Evolutionary conservation across 2,888 invertebrate species (phyloP), one percentile per base, ranked within the genome.

Genomic region (Mythimna ferrago): DNA sequence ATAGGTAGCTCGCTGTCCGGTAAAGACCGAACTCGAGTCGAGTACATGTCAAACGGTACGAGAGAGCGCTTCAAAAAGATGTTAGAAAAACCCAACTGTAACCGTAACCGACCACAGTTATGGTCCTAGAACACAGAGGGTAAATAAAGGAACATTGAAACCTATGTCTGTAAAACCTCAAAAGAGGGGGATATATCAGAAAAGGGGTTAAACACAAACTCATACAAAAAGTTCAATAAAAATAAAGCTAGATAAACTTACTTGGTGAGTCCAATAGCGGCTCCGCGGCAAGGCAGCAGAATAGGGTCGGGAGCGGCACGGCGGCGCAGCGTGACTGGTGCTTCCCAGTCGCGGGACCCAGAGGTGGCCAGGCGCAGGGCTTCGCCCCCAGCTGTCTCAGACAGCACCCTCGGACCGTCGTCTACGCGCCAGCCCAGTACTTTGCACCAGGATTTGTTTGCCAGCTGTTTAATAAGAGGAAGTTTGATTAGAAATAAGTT

Each of bases 401-500:
- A 83, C 21, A 95, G 81, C 14, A 93, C 89, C 41, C 93, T 89
- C 2, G 93, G 92, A 0, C 93, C 93, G 7, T 95, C 95, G 54
- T 95, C 95, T 2, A 90, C 84, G 19, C 96, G 93, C 95, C 96
- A 96, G 57, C 99, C 99, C 81, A 99, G 97, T 83, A 98, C 96
- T 80, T 98, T 97, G 94, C 99, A 98, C 93, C 98, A 98, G 35
- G 98, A 97, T 89, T 98, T 97, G 94, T 99, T 99, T 85, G 98
- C 98, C 92, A 98, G 98, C 98, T 99, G 96, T 35, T 66, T 14
- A 73, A 68, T 10, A 65, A 41, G 0, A 60, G 6, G 10, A 7
- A 21, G 6, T 51, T 54, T 0, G 9, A 58, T 44, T 44, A 6
- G 6, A n/a, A 0, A 53, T 21, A 16, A 32, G 14, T 19, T 26